Evolutionary conservation across 2,888 invertebrate species (phyloP).

Genomic region (Melanargia galathea): DNA sequence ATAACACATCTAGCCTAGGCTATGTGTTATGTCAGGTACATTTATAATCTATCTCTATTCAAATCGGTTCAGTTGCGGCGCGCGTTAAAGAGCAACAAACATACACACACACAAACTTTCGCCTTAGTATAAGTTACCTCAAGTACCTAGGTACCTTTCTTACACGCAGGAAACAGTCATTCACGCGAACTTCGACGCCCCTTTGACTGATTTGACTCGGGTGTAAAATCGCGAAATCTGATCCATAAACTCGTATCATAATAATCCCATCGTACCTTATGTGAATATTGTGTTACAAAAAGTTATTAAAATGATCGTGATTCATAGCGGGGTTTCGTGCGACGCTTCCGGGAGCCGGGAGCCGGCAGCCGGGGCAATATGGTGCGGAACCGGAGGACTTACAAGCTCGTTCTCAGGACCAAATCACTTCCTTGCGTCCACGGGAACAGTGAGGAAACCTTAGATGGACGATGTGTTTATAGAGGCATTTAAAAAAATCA

Average conservation of each 20-base stretch:
- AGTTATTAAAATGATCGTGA: slow-evolving; percentile 58
- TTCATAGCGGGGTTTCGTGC: slow-evolving; percentile 64
- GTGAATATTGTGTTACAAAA: slow-evolving; percentile 43
- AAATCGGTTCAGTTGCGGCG: too few species aligned
- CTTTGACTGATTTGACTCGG: slow-evolving; percentile 3
- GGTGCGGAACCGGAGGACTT: slow-evolving; percentile 67
- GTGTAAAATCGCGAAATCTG: slow-evolving; percentile 31
- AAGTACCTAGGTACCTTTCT: too few species aligned
- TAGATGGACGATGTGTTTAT: slow-evolving; percentile 44
- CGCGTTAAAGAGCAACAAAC: too few species aligned
- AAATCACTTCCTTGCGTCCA: slow-evolving; percentile 48
- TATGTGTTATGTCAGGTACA: too few species aligned
- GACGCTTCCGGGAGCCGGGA: slow-evolving; percentile 43
- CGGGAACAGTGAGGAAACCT: slow-evolving; percentile 69
- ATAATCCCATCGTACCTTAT: slow-evolving; percentile 38
- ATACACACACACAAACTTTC: too few species aligned
- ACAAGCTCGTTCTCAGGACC: slow-evolving; percentile 67
- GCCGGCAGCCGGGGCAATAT: slow-evolving; percentile 55
- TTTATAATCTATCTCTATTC: too few species aligned
- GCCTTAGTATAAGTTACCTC: too few species aligned
- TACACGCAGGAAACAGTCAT: too few species aligned
- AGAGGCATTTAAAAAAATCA: background rate
- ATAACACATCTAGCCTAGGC: too few species aligned
- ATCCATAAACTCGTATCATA: slow-evolving; percentile 38
- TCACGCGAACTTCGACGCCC: background rate